Evolutionary conservation across 2,888 invertebrate genomes (phyloP).

Genomic region (Hemithea aestivaria): DNA sequence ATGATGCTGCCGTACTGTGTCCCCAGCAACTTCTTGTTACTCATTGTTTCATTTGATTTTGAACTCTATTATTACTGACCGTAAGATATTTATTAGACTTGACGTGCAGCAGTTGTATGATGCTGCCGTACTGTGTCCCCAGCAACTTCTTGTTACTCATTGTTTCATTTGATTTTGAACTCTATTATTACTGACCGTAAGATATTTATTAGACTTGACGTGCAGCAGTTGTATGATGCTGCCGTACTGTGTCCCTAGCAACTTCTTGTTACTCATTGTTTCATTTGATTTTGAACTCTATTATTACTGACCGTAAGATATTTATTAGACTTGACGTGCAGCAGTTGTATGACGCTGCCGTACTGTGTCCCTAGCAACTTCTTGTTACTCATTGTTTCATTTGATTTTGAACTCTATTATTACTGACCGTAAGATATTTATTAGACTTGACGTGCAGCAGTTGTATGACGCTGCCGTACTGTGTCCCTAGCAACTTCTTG

Average conservation of each 20-base stretch:
- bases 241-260: conserved; percentile 96
- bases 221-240: conserved; percentile 96
- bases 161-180: no score
- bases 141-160: no score
- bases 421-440: conserved; percentile 95
- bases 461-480: conserved; percentile 97
- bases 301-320: conserved; percentile 90
- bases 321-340: conserved; percentile 99
- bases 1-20: no score
- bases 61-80: no score
- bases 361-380: conserved; percentile 96
- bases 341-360: conserved; percentile 94
- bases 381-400: conserved; percentile 98
- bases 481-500: no score
- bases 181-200: conserved; percentile 85
- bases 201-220: conserved; percentile 98
- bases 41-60: no score
- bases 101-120: no score
- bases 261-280: no score
- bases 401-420: conserved; percentile 63
- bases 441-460: conserved; percentile 98
- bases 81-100: no score
- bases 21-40: no score
- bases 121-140: no score
- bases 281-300: no score